These are phyloP conservation scores for Clytia hemisphaerica DNA, from an alignment of 30 jellyfish, hydroid and myxozoan genomes.

Conservation along the genomic window DNA sequence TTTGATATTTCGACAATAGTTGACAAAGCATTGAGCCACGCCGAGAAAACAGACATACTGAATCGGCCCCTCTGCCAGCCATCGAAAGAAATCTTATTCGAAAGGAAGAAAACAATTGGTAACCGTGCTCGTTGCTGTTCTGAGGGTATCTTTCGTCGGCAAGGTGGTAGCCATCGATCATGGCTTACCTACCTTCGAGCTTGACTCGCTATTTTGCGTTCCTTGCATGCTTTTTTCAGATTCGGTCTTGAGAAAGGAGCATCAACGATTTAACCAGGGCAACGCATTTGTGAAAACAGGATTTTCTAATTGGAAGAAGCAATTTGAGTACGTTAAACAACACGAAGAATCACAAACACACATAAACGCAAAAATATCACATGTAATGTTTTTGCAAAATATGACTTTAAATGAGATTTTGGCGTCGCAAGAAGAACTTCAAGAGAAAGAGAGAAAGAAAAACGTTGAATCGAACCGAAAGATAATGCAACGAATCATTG, in stretches of 20 bases:
- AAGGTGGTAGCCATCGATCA: not conserved
- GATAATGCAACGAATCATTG: conserved; percentile 9
- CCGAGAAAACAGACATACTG: conserved; percentile 35
- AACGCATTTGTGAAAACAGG: conserved; percentile 15
- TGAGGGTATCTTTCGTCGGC: conserved; percentile 11
- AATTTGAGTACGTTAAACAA: not conserved
- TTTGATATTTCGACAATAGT: conserved; percentile 42
- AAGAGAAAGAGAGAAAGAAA: not conserved
- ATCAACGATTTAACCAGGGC: conserved; percentile 15
- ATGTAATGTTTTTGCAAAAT: conserved; percentile 22
- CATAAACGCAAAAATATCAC: conserved; percentile 15
- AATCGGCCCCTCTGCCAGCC: conserved; percentile 29
- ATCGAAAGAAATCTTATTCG: conserved; percentile 2
- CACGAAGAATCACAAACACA: conserved; percentile 18
- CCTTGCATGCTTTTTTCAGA: conserved; percentile 12
- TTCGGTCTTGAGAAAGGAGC: conserved; percentile 28
- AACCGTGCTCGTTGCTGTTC: conserved; percentile 15
- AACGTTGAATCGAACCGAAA: conserved; percentile 5
- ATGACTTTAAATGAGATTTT: not conserved
- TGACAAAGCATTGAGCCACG: conserved; percentile 32
- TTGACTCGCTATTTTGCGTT: conserved; percentile 10
- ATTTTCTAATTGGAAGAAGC: conserved; percentile 27
- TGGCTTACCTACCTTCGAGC: conserved; percentile 31
- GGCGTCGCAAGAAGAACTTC: not conserved
- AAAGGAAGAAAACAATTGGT: conserved; percentile 11